Evolutionary conservation across 2,888 invertebrate genomes (phyloP), one percentile per base, ranked within the genome.

Genomic region (Apodemia duryi): DNA sequence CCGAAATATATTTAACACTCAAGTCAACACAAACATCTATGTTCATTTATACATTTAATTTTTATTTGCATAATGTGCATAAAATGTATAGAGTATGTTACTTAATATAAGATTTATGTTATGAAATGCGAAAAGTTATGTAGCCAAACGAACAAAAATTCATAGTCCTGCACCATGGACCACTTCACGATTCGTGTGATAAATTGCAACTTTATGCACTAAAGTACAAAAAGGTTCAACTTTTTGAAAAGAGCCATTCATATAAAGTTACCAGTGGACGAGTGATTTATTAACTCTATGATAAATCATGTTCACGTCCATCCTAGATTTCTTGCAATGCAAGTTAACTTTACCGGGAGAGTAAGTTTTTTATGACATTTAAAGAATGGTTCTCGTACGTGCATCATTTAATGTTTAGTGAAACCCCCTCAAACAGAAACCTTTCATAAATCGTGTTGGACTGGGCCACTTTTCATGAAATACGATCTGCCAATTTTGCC

Each of bases 301-400:
- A 57, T 57, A 57, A 57, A 57, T 57, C 57, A 57, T 57, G 57
- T 57, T 32, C 57, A 5, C 32, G 10, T 57, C 32, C 57, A 57
- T 35, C 32, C 57, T 57, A 57, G 57, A 57, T 32, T 57, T 57
- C 57, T 32, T 32, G 57, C 6, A 57, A 57, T 57, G 32, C 13
- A 57, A 13, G 32, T 32, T 35, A 32, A 32, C 6, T 29, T 57
- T 35, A 29, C 13, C 2, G 29, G 13, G 43, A 43, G 54, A 28
- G 5, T 28, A 10, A 9, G 28, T 52, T 52, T 28, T 52, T 52
- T 41, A 41, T 41, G 41, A 10, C 41, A 41, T 41, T 41, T 38
- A 38, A 38, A 52, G 28, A 52, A 28, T 28, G 21, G 28, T 4
- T n/a, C 49, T 13, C 4, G 13, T 49, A n/a, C 49, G 49, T 13